Evolutionary conservation across 2,888 invertebrate genomes (phyloP), one percentile per base, ranked within the genome.

Genomic region (Himalopsyche tibetana): DNA sequence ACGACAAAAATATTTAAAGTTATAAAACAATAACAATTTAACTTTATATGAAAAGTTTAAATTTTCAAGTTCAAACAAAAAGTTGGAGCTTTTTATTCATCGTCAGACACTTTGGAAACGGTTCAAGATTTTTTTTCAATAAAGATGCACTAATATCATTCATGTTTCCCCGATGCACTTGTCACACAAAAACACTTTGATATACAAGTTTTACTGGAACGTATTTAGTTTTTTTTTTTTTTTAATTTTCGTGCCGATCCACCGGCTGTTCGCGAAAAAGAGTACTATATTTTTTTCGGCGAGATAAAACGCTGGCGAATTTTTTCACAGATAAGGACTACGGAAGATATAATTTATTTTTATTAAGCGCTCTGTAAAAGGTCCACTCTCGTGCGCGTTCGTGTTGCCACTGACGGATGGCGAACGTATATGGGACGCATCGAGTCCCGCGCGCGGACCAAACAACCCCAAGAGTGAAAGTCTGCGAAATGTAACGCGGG

Each of bases 401-500:
- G 85, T 85, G 79, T 80, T 80, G 83, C 84, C 82, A 87, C 87
- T 87, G 87, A 82, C 87, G 55, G 84, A 86, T 69, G 82, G 69
- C 79, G 55, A 81, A 82, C 85, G 87, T 87, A 87, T 84, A 87
- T 87, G 87, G 87, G 84, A 87, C 87, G 86, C 85, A 80, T 85
- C 86, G 79, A 87, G 88, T 89, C 87, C 87, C 85, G 89, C 91
- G 91, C 91, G 91, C 91, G 91, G 91, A 92, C 74, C 91, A 91
- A 93, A 40, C 87, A 84, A 84, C 87, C 82, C 84, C 82, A 93
- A 93, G 93, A 93, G 93, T 93, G 94, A 93, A 93, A 93, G 93
- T 94, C 93, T 93, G 93, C 93, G 92, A 93, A 93, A 93, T 93
- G 93, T 92, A 92, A 86, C 92, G 90, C 90, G 91, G 92, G 91